These are phyloP conservation scores for Octodon degus DNA, from an alignment of 2,113 vertebrate species.

Conservation along the genomic window DNA sequence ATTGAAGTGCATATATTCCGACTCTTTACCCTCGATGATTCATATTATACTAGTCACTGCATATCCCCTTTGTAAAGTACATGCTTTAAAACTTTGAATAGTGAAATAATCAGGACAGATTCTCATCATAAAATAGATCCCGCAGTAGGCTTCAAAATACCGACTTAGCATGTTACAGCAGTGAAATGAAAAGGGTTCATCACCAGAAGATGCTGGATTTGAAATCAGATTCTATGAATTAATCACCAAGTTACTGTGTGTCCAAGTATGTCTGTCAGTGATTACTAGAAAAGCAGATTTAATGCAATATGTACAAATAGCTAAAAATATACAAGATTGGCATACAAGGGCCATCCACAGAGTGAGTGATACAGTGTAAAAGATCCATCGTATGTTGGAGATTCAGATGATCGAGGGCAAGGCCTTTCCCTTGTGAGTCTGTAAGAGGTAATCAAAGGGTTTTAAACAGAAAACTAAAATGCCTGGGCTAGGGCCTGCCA, in stretches of 20 bases:
- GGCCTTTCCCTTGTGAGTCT: not conserved
- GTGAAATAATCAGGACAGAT: not conserved
- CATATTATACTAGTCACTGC: not conserved
- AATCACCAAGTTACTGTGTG: not conserved
- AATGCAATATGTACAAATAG: not conserved
- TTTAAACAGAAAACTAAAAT: not conserved
- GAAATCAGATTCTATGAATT: not conserved
- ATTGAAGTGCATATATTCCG: not conserved
- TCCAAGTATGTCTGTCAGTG: not conserved
- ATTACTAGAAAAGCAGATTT: not conserved
- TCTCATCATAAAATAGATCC: not conserved
- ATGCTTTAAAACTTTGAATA: constrained; percentile 34
- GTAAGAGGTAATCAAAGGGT: not conserved
- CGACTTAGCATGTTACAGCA: not conserved
- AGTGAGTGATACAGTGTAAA: not conserved
- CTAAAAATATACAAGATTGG: not conserved
- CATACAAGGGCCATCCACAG: not conserved
- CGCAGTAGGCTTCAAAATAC: not conserved
- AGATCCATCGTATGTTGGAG: not conserved
- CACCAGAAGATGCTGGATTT: not conserved
- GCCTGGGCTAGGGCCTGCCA: not conserved
- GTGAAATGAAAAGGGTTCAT: not conserved
- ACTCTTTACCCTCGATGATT: not conserved
- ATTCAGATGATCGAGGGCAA: not conserved
- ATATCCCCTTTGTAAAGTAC: not conserved